Evolutionary conservation across 2,888 invertebrate species (phyloP).

Genomic region (Phyto melanocephala): DNA sequence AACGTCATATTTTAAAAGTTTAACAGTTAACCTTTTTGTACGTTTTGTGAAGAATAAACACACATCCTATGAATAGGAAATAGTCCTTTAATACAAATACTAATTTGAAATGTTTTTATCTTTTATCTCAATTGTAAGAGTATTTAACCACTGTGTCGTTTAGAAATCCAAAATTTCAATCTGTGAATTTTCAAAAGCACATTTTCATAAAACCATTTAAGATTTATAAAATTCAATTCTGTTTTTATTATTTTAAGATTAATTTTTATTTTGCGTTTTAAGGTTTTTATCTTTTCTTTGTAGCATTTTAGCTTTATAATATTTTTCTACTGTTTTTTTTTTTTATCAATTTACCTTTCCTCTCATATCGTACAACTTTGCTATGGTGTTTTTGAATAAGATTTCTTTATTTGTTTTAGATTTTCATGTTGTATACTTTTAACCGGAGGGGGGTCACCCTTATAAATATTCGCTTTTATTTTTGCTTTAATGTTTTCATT

Average conservation of each 20-base stretch:
- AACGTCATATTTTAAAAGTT: too few relatives aligned
- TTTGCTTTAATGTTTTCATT: too few relatives aligned
- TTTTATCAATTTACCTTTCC: background rate
- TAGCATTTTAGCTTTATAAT: background rate
- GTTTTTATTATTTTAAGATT: conserved; percentile 1
- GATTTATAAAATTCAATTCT: background rate
- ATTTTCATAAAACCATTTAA: background rate
- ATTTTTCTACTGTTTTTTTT: background rate
- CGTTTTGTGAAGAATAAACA: too few relatives aligned
- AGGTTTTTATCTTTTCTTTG: background rate
- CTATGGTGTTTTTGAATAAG: background rate
- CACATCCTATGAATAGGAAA: too few relatives aligned
- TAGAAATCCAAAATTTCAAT: too few relatives aligned
- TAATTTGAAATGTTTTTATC: too few relatives aligned
- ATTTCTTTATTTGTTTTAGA: background rate
- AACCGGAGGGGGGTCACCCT: too few relatives aligned
- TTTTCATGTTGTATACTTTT: background rate
- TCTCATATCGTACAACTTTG: background rate
- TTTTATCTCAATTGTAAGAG: too few relatives aligned
- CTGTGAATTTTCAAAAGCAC: background rate
- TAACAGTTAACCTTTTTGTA: too few relatives aligned
- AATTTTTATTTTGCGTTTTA: background rate
- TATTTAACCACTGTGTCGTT: background rate
- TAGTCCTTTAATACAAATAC: too few relatives aligned
- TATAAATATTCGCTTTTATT: too few relatives aligned